phyloP scores from a whole-genome alignment of 2,113 vertebrate genomes.

The Trochalopteron elliotii region DNA sequence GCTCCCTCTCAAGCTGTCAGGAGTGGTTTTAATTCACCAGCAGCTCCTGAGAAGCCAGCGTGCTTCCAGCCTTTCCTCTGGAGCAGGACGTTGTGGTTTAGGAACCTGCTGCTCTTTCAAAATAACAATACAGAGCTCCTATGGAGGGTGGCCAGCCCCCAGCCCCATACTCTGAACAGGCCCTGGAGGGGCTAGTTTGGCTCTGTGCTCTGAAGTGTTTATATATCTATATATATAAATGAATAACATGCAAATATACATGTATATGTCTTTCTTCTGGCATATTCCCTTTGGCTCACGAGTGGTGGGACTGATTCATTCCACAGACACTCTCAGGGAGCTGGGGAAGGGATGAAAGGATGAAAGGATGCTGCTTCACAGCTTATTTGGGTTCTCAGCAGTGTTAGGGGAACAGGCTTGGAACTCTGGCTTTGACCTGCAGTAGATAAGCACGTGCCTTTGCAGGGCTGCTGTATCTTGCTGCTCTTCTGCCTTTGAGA shows the following conservation, averaged over 20 bases:
- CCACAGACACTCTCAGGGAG: fast-evolving
- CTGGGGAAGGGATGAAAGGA: background rate
- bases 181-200: background rate
- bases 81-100: fast-evolving
- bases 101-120: background rate
- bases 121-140: background rate
- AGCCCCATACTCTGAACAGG: background rate
- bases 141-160: fast-evolving
- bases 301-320: background rate
- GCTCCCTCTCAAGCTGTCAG: background rate
- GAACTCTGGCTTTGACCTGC: background rate
- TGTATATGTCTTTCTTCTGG: background rate
- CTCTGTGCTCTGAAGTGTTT: background rate
- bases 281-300: background rate
- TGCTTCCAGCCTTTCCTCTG: background rate
- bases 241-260: background rate
- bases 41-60: background rate
- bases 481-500: background rate
- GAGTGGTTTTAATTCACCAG: background rate
- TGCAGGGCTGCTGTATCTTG: background rate
- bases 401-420: background rate
- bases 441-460: fast-evolving
- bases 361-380: background rate
- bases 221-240: background rate
- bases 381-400: background rate